Evolutionary conservation across 2,888 invertebrate genomes (phyloP).

Genomic region (Nomada hirtipes): DNA sequence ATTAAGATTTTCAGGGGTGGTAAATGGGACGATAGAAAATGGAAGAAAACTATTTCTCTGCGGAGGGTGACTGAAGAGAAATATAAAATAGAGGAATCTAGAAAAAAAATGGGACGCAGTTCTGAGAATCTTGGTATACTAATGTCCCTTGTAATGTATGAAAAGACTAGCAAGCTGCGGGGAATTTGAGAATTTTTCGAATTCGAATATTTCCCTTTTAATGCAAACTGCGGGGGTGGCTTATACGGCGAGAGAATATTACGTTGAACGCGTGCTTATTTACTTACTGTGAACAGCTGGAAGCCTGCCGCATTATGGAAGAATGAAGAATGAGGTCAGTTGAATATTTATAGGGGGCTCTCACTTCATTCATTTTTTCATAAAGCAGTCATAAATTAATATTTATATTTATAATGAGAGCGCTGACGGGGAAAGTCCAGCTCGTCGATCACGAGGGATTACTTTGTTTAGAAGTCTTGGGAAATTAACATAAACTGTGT

Average conservation of each 20-base stretch:
- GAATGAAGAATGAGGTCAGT: constrained; percentile 30
- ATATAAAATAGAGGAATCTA: not conserved
- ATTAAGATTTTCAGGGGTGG: constrained; percentile 11
- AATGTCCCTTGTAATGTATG: too few species aligned
- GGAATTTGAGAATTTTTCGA: not conserved
- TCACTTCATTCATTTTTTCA: constrained; percentile 44
- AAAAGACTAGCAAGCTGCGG: too few species aligned
- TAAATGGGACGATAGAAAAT: not conserved
- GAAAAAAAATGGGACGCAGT: too few species aligned
- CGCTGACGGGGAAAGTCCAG: constrained; percentile 19
- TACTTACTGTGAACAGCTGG: constrained; percentile 36
- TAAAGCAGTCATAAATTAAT: constrained; percentile 52
- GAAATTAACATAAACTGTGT: constrained; percentile 16
- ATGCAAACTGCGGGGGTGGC: not conserved
- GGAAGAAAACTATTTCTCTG: not conserved
- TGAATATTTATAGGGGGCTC: constrained; percentile 44
- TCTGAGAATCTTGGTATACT: too few species aligned
- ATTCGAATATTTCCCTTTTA: not conserved
- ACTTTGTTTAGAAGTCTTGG: constrained; percentile 49
- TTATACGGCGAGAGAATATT: not conserved
- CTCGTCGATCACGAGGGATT: constrained; percentile 46
- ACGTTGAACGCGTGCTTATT: constrained; percentile 13
- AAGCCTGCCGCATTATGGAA: constrained; percentile 17
- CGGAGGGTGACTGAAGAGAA: too few species aligned
- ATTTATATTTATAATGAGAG: constrained; percentile 50